phyloP scores from a whole-genome alignment of 2,797 vertebrate genomes.

The Pangasius krempfi region DNA sequence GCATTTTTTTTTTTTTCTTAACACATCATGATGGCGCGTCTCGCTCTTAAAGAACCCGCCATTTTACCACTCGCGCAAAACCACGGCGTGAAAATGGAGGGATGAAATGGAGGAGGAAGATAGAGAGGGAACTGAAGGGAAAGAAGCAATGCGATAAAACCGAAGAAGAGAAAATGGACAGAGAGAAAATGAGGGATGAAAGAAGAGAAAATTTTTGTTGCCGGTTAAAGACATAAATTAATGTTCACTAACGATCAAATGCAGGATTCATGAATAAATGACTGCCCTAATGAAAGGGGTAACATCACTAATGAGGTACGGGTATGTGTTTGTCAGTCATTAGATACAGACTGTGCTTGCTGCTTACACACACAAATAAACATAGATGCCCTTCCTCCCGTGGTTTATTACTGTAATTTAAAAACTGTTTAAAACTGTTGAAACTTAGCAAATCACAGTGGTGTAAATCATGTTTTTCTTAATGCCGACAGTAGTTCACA shows the following conservation, averaged over 20 bases:
- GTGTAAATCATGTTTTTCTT: neutral
- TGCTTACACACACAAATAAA: neutral
- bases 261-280: neutral
- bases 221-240: neutral
- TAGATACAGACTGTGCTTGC: neutral
- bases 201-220: neutral
- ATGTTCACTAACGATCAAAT: neutral
- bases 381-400: neutral
- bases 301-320: neutral
- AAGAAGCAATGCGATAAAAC: neutral
- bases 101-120: constrained; percentile 17
- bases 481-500: neutral
- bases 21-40: constrained; percentile 17
- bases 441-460: neutral
- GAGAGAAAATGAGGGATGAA: neutral
- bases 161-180: neutral
- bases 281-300: neutral
- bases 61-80: constrained; percentile 39
- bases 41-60: constrained; percentile 38
- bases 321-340: constrained; percentile 1
- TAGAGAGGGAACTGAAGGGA: neutral
- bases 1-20: constrained; percentile 18
- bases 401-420: neutral
- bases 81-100: constrained; percentile 23
- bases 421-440: neutral